These are phyloP conservation scores for Poeciliopsis gracilis DNA, from an alignment of 2,797 vertebrate genomes.

Conservation along the genomic window DNA sequence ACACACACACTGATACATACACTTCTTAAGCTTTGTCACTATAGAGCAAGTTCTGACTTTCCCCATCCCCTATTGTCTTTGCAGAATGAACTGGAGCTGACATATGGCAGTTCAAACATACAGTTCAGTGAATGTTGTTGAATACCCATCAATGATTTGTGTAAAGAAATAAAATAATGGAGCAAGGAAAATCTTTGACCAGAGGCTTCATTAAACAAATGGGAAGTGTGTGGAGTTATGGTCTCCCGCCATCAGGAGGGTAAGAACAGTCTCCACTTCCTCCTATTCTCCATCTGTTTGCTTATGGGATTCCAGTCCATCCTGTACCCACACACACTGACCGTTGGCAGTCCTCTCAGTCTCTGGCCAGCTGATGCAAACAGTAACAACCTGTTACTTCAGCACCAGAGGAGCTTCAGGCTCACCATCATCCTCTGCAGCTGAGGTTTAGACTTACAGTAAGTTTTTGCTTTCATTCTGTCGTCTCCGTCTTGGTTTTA, in stretches of 20 bases:
- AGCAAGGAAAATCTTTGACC: background rate
- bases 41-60: too few relatives aligned
- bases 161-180: background rate
- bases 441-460: constrained; percentile 30
- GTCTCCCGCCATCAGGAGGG: constrained; percentile 29
- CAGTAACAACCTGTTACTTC: background rate
- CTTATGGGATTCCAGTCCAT: constrained; percentile 30
- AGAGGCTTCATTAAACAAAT: background rate
- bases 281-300: constrained; percentile 56
- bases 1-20: too few relatives aligned
- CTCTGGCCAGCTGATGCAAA: constrained; percentile 4
- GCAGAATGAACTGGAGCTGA: too few relatives aligned
- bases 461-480: background rate
- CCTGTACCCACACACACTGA: too few relatives aligned
- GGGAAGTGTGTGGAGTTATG: background rate
- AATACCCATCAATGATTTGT: background rate
- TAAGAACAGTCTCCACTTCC: constrained; percentile 46
- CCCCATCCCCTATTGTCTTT: too few relatives aligned
- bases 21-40: too few relatives aligned
- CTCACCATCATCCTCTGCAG: background rate
- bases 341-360: background rate
- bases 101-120: background rate
- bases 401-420: constrained; percentile 30
- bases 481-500: background rate
- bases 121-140: background rate